A percentile compares a stretch with the other conserved stretches of the same genome.
Conservation (phyloP, 1,140 invertebrate species). For the Andricus grossulariae region DNA sequence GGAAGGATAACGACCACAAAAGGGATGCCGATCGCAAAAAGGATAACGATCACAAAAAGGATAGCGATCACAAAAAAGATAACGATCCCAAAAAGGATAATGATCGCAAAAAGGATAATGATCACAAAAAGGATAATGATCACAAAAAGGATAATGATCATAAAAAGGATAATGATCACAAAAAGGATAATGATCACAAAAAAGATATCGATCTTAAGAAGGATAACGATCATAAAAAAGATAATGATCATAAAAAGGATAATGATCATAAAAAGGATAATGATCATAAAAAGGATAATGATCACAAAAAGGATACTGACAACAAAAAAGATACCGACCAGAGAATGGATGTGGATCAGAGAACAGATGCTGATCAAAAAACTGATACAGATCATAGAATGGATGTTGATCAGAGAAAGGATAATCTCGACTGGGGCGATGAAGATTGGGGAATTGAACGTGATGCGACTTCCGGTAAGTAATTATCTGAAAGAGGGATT, state of each 20-base stretch:
- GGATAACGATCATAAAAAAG: slow-evolving; percentile 21
- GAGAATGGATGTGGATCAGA: neutral
- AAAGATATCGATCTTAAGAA: slow-evolving; percentile 30
- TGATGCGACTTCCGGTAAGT: slow-evolving; percentile 23
- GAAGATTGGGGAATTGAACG: slow-evolving; percentile 36
- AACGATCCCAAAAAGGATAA: neutral
- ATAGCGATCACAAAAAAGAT: neutral
- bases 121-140: neutral
- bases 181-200: slow-evolving; percentile 45
- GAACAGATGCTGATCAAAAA: neutral
- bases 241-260: slow-evolving; percentile 5
- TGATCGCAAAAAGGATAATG: neutral
- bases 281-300: slow-evolving; percentile 2
- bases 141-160: neutral
- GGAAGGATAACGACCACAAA: neutral
- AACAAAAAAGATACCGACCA: neutral
- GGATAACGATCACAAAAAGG: neutral
- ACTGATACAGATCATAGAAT: neutral
- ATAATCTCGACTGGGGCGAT: slow-evolving; percentile 29
- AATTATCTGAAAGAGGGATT: neutral
- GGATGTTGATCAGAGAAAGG: slow-evolving; percentile 17
- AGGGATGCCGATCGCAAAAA: neutral
- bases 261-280: slow-evolving; percentile 4
- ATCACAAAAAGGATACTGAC: slow-evolving; percentile 1
- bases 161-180: slow-evolving; percentile 31